phyloP scores from a whole-genome alignment of 2,888 invertebrate species.

The Darwinula stevensoni region DNA sequence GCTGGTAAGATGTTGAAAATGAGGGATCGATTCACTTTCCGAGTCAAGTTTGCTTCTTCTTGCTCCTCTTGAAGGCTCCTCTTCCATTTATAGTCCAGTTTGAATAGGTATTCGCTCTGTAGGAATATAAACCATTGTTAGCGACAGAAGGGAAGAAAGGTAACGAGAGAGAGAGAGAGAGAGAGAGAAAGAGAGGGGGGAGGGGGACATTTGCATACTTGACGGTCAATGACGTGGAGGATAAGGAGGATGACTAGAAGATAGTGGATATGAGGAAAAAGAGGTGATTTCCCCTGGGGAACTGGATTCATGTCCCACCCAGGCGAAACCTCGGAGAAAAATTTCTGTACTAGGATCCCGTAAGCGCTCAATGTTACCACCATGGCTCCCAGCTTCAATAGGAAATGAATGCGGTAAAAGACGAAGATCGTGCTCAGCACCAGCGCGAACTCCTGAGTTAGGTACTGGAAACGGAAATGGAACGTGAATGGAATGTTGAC shows the following conservation, averaged over 20 bases:
- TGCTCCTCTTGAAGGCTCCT: slow-evolving; percentile 44
- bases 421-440: slow-evolving; percentile 35
- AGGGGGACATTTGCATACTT: slow-evolving; percentile 24
- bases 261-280: slow-evolving; percentile 28
- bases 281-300: slow-evolving; percentile 3
- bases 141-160: too few relatives aligned
- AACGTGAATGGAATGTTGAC: too few relatives aligned
- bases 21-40: slow-evolving; percentile 58
- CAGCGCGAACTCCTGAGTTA: too few relatives aligned
- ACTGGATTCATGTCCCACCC: too few relatives aligned
- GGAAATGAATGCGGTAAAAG: slow-evolving; percentile 53
- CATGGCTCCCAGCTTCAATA: slow-evolving; percentile 44
- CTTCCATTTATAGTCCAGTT: slow-evolving; percentile 61
- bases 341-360: slow-evolving; percentile 27
- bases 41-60: slow-evolving; percentile 51
- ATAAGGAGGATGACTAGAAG: slow-evolving; percentile 40
- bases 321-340: slow-evolving; percentile 5
- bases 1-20: slow-evolving; percentile 72
- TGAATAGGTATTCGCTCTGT: slow-evolving; percentile 50
- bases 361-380: slow-evolving; percentile 31
- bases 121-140: slow-evolving; percentile 8
- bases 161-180: slow-evolving; percentile 5
- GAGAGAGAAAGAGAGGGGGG: too few relatives aligned
- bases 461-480: too few relatives aligned
- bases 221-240: slow-evolving; percentile 55